Percentiles rank a stretch among this genome's conserved stretches.
phyloP scores from a whole-genome alignment of 2,797 vertebrate species.

The Pseudomugil gertrudae region DNA sequence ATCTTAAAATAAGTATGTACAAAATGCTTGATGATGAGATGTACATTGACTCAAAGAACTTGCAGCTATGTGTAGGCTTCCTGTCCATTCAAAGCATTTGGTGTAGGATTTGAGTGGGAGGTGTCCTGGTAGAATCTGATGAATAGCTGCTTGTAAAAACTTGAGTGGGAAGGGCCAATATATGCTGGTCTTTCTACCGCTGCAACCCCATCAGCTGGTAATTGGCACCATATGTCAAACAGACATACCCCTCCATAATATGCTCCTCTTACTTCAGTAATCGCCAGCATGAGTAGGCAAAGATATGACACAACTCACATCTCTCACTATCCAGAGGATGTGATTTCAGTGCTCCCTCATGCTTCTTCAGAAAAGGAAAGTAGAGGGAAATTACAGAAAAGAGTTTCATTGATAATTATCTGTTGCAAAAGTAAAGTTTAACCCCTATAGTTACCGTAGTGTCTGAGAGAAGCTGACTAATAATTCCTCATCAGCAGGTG shows the following conservation, averaged over 20 bases:
- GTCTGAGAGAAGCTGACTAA: no score
- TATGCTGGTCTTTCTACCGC: conserved; percentile 77
- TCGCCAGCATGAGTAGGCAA: conserved; percentile 7
- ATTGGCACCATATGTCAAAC: conserved; percentile 82
- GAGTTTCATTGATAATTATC: background rate
- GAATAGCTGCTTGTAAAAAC: conserved; percentile 79
- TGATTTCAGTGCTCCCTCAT: background rate
- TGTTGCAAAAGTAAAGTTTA: background rate
- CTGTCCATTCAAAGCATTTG: conserved; percentile 60
- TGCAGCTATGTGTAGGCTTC: conserved; percentile 49
- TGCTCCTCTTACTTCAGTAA: conserved; percentile 19
- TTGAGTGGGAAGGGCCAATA: conserved; percentile 71
- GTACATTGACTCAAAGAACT: conserved; percentile 38
- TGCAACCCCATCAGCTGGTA: conserved; percentile 69
- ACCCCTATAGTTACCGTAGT: background rate
- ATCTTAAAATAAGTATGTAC: conserved; percentile 31
- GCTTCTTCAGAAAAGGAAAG: background rate
- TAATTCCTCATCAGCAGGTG: background rate
- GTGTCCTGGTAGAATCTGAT: conserved; percentile 57
- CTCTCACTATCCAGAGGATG: background rate
- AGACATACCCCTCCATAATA: conserved; percentile 54
- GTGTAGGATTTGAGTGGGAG: conserved; percentile 71
- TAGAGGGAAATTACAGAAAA: background rate
- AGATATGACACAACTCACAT: conserved; percentile 1
- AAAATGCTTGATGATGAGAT: conserved; percentile 48